Evolutionary conservation across 2,113 vertebrate species (phyloP).

Genomic region (Holacanthus passer): DNA sequence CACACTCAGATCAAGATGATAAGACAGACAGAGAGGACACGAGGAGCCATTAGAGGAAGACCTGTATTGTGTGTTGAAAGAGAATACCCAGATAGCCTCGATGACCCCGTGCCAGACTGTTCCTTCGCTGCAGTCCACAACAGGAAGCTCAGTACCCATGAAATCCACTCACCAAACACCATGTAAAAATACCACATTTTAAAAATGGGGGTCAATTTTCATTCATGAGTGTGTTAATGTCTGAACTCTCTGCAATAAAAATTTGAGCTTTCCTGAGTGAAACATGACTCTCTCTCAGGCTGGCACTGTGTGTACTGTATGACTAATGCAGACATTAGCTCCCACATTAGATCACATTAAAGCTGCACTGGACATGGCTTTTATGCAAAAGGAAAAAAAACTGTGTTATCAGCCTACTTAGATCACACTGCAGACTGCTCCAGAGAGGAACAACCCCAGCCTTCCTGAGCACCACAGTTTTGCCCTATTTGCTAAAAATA

Average conservation of each 20-base stretch:
- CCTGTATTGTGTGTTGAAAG: conserved; percentile 55
- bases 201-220: background rate
- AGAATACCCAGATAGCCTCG: conserved; percentile 60
- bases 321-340: conserved; percentile 11
- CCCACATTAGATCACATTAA: background rate
- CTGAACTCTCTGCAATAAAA: background rate
- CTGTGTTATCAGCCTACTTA: conserved; percentile 42
- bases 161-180: background rate
- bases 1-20: conserved; percentile 65
- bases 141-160: background rate
- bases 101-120: conserved; percentile 44
- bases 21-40: conserved; percentile 59
- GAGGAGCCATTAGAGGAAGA: conserved; percentile 67
- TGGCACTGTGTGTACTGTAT: background rate
- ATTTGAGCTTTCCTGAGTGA: background rate
- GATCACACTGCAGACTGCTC: conserved; percentile 19
- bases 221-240: background rate
- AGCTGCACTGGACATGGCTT: conserved; percentile 26
- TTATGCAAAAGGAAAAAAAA: background rate
- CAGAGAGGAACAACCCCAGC: conserved; percentile 9
- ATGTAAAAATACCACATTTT: background rate
- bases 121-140: conserved; percentile 10
- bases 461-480: conserved; percentile 14
- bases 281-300: background rate
- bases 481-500: conserved; percentile 66